Conservation (phyloP, 2,888 invertebrate species). For the Cryptus viduatorius region DNA sequence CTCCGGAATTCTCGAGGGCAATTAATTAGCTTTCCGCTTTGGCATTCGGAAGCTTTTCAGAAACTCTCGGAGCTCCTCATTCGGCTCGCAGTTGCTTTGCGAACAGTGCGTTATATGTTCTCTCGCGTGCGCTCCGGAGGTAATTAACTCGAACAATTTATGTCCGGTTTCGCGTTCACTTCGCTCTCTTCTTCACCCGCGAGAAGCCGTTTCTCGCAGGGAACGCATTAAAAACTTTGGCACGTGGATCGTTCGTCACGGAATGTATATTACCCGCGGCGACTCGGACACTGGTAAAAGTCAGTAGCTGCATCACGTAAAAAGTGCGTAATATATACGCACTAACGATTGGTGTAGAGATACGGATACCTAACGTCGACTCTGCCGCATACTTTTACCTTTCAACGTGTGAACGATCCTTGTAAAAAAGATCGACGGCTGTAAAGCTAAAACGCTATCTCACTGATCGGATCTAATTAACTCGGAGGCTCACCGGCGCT, state of each 20-base stretch:
- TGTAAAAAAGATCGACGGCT: slow-evolving; percentile 17
- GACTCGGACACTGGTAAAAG: slow-evolving; percentile 30
- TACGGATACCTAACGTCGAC: background rate
- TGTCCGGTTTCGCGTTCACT: slow-evolving; percentile 39
- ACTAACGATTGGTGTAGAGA: background rate
- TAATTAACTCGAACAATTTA: slow-evolving; percentile 70
- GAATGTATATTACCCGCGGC: slow-evolving; percentile 18
- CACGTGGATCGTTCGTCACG: slow-evolving; percentile 56
- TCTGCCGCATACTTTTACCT: background rate
- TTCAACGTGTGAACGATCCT: slow-evolving; percentile 46
- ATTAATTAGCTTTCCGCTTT: slow-evolving; percentile 60
- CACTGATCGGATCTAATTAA: slow-evolving; percentile 60
- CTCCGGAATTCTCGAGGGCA: slow-evolving; percentile 59
- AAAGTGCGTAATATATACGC: background rate
- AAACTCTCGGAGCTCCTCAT: slow-evolving; percentile 53
- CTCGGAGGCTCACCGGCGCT: slow-evolving; percentile 23
- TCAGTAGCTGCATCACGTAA: slow-evolving; percentile 18
- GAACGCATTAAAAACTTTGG: slow-evolving; percentile 43
- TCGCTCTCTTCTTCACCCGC: slow-evolving; percentile 41
- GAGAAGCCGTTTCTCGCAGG: slow-evolving; percentile 8
- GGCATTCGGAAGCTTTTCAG: slow-evolving; percentile 64
- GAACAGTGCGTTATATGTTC: slow-evolving; percentile 42
- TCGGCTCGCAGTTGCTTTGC: background rate
- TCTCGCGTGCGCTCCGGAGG: slow-evolving; percentile 34
- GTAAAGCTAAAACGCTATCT: slow-evolving; percentile 10